phyloP scores from a whole-genome alignment of 2,113 vertebrate genomes.

The Panurus biarmicus region DNA sequence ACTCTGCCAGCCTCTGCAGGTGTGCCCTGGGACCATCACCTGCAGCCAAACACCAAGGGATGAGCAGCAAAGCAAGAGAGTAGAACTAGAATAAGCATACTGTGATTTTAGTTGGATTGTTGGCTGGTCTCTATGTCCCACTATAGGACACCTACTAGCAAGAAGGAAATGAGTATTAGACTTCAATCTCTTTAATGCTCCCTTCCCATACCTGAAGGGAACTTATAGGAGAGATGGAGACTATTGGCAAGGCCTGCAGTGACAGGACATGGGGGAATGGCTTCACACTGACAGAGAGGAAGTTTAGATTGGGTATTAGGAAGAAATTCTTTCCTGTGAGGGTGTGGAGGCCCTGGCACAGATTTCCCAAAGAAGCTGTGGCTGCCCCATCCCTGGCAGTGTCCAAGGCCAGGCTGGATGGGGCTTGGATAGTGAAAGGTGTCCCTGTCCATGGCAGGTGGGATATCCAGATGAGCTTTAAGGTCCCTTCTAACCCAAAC shows the following conservation, averaged over 20 bases:
- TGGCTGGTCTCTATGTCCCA: background rate
- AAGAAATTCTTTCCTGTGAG: background rate
- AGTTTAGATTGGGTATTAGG: rapidly evolving
- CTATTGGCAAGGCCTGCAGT: background rate
- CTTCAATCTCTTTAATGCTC: background rate
- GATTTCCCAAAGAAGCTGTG: background rate
- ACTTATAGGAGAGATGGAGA: background rate
- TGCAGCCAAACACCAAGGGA: background rate
- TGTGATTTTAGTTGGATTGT: background rate
- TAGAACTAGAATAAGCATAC: background rate
- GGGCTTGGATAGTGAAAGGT: background rate
- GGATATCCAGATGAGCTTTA: background rate
- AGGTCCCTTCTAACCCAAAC: background rate
- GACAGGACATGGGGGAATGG: background rate
- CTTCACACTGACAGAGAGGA: background rate
- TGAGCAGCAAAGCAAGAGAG: background rate
- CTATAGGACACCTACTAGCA: background rate
- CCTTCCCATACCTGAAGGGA: background rate
- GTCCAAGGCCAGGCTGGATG: rapidly evolving
- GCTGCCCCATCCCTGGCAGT: background rate
- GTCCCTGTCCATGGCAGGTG: background rate
- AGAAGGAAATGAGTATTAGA: background rate
- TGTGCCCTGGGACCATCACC: conserved; percentile 89
- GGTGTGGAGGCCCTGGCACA: background rate
- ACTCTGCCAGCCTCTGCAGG: conserved; percentile 84